These are phyloP conservation scores for Bombus waltoni DNA, from an alignment of 1,140 invertebrate genomes.

Conservation along the genomic window DNA sequence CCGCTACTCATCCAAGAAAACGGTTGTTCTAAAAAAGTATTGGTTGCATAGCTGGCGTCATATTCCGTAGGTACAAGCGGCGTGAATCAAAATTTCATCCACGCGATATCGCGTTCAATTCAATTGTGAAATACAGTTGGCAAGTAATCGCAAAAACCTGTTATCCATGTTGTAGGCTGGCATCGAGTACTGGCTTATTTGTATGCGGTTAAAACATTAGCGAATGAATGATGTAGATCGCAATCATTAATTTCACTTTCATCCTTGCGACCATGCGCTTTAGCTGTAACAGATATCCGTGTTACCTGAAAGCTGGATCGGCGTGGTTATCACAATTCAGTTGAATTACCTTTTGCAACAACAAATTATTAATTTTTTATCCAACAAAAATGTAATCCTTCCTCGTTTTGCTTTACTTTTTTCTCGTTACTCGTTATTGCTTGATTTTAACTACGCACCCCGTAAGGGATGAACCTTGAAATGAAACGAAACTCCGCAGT, in stretches of 20 bases:
- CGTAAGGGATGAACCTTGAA: too few relatives aligned
- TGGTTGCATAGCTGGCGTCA: not conserved
- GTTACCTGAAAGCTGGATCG: not conserved
- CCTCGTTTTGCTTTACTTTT: too few relatives aligned
- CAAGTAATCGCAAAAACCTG: not conserved
- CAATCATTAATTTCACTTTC: conserved; percentile 25
- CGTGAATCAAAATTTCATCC: not conserved
- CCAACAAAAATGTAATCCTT: too few relatives aligned
- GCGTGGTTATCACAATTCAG: not conserved
- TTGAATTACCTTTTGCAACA: not conserved
- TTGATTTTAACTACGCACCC: too few relatives aligned
- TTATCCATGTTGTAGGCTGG: not conserved
- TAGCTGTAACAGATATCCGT: not conserved
- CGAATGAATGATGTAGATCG: conserved; percentile 5
- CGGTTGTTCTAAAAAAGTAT: conserved; percentile 10
- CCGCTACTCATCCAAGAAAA: conserved; percentile 4
- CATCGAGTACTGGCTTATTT: not conserved
- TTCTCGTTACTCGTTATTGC: too few relatives aligned
- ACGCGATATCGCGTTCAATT: not conserved
- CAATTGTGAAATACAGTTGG: not conserved
- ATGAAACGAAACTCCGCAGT: too few relatives aligned
- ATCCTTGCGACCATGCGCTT: not conserved
- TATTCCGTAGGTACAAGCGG: not conserved
- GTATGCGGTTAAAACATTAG: conserved; percentile 11
- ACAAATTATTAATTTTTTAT: too few relatives aligned